Percentiles rank a stretch among this genome's conserved stretches.
Evolutionary conservation across 2,888 invertebrate species (phyloP).

Genomic region (Troglohyphantes excavatus): DNA sequence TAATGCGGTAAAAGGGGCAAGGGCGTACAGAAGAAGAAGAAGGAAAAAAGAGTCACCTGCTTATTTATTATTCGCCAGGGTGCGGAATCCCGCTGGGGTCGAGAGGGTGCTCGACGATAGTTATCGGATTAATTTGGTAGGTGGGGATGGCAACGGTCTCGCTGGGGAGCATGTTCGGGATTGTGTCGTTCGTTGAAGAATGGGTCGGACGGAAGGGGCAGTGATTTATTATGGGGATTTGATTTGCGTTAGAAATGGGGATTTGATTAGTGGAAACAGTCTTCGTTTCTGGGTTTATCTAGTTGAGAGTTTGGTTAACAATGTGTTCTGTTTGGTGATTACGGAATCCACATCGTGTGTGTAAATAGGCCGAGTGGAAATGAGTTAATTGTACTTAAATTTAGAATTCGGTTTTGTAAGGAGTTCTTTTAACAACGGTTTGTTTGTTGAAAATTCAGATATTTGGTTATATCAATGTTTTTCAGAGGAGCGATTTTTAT

Average conservation of each 20-base stretch:
- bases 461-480: too few relatives aligned
- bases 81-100: neutral
- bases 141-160: neutral
- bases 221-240: slow-evolving; percentile 6
- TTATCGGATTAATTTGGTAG: slow-evolving; percentile 17
- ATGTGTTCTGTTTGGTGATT: too few relatives aligned
- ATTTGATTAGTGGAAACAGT: neutral
- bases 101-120: neutral
- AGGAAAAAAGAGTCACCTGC: too few relatives aligned
- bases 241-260: neutral
- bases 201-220: neutral
- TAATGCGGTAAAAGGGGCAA: slow-evolving; percentile 34
- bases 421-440: too few relatives aligned
- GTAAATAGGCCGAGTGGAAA: too few relatives aligned
- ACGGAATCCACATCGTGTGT: too few relatives aligned
- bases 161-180: neutral
- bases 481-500: too few relatives aligned
- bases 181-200: neutral
- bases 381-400: too few relatives aligned
- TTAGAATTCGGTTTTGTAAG: too few relatives aligned
- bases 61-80: slow-evolving; percentile 38
- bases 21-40: slow-evolving; percentile 1
- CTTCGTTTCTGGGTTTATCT: neutral
- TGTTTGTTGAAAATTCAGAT: too few relatives aligned
- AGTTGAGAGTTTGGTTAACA: neutral